Evolutionary conservation across 2,888 invertebrate species (phyloP), one percentile per base, ranked within the genome.

Genomic region (Cremastobaeus sp.): DNA sequence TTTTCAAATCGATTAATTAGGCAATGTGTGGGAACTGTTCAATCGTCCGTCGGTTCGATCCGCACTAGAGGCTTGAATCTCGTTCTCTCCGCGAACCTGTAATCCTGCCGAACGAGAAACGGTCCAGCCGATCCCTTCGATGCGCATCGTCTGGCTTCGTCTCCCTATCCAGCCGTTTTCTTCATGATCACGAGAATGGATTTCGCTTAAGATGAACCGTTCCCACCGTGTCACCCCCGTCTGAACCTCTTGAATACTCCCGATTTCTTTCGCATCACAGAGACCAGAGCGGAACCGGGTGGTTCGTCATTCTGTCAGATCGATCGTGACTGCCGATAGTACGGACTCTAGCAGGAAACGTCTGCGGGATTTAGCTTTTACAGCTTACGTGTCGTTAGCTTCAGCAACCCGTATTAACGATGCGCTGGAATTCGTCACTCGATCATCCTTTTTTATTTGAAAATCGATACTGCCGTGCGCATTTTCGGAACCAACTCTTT

Each of bases 1-100:
- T 87, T 86, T 85, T 83, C 83, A 85, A 85, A 87, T 87, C 86
- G 87, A 87, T 87, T 87, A 87, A 87, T 87, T 87, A 87, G 86
- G 83, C 85, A 83, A 81, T 84, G 85, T 87, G 87, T 87, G 87
- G 87, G 87, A 87, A 87, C 86, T 85, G 82, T 84, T 75, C 55
- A 76, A 76, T 77, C 78, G 76, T 78, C 35, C 55, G 37, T 65
- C 77, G 78, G 77, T 81, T 81, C 83, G 82, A 85, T 84, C 84
- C 80, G 80, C 83, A 84, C 83, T 80, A 79, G 80, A 80, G 84
- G 79, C 82, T 84, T 82, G 82, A 82, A 86, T 85, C 83, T 83
- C 83, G 81, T 83, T 85, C 86, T 86, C 85, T 84, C 85, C 86
- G 84, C 86, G 86, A 87, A 87, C 86, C 87, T 87, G 87, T 87